Conservation (phyloP, 2,797 vertebrate genomes). For the Characodon lateralis region DNA sequence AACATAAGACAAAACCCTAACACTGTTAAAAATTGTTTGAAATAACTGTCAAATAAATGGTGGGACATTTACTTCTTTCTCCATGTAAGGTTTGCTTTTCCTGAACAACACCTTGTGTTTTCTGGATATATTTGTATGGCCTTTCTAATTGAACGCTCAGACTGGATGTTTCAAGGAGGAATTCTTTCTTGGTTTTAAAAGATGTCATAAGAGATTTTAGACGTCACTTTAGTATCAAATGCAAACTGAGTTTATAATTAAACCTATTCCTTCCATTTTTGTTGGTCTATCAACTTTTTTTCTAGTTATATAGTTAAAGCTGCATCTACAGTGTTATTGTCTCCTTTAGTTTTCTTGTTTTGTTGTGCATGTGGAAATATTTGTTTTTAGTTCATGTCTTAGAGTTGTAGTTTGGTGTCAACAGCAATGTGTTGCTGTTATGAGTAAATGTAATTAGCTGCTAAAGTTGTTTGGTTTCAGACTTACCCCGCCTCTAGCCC, state of each 20-base stretch:
- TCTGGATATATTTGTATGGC: constrained; percentile 2
- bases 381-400: not conserved
- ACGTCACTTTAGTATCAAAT: constrained; percentile 16
- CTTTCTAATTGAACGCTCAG: constrained; percentile 2
- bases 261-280: constrained; percentile 9
- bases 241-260: constrained; percentile 6
- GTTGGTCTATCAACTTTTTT: constrained; percentile 9
- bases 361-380: not conserved
- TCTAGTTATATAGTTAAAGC: not conserved
- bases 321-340: not conserved
- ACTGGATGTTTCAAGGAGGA: constrained; percentile 4
- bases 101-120: not conserved
- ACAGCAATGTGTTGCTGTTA: constrained; percentile 1
- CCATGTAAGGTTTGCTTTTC: constrained; percentile 2
- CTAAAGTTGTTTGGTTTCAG: not conserved
- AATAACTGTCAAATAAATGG: constrained; percentile 19
- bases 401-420: not conserved
- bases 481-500: not conserved
- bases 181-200: constrained; percentile 1
- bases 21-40: constrained; percentile 1
- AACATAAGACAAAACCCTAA: constrained; percentile 16
- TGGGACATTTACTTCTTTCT: constrained; percentile 18
- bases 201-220: constrained; percentile 9
- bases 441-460: not conserved
- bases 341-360: not conserved